These are phyloP conservation scores for Marasmarcha lunaedactyla DNA, from an alignment of 2,888 invertebrate species.

Conservation along the genomic window DNA sequence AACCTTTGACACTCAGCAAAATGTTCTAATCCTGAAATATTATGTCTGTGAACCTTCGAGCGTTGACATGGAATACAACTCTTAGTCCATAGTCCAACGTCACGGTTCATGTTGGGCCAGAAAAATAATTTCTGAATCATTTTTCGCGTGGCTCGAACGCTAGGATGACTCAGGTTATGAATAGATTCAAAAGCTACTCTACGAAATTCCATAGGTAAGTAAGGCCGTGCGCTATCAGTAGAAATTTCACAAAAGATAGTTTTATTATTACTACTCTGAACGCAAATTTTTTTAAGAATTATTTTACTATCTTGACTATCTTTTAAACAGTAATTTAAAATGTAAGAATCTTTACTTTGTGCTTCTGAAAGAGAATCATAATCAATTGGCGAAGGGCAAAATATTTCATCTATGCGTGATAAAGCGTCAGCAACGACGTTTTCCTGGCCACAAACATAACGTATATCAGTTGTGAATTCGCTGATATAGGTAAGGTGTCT, in stretches of 20 bases:
- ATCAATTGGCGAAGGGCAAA: too few species aligned
- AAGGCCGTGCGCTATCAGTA: background rate
- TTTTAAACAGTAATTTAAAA: background rate
- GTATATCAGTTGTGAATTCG: slow-evolving; percentile 25
- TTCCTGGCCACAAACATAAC: slow-evolving; percentile 18
- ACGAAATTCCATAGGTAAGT: slow-evolving; percentile 4
- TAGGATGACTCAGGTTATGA: slow-evolving; percentile 9
- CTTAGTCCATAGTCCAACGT: slow-evolving; percentile 8
- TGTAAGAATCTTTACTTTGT: background rate
- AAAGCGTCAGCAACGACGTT: too few species aligned
- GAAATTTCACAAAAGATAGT: slow-evolving; percentile 6
- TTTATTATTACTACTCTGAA: background rate
- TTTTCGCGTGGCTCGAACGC: slow-evolving; percentile 6
- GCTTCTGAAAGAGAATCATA: too few species aligned
- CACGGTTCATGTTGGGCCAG: slow-evolving; percentile 10
- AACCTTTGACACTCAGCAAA: slow-evolving; percentile 6
- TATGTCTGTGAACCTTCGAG: slow-evolving; percentile 11
- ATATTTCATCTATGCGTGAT: slow-evolving; percentile 18
- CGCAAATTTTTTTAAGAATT: background rate
- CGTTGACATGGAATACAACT: slow-evolving; percentile 6
- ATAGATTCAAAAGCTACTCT: slow-evolving; percentile 1
- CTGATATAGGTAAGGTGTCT: too few species aligned
- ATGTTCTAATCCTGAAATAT: background rate
- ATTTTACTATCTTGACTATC: background rate
- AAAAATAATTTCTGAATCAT: slow-evolving; percentile 7